These are phyloP conservation scores for Tinamus major DNA, from an alignment of 2,797 vertebrate genomes.

Conservation along the genomic window DNA sequence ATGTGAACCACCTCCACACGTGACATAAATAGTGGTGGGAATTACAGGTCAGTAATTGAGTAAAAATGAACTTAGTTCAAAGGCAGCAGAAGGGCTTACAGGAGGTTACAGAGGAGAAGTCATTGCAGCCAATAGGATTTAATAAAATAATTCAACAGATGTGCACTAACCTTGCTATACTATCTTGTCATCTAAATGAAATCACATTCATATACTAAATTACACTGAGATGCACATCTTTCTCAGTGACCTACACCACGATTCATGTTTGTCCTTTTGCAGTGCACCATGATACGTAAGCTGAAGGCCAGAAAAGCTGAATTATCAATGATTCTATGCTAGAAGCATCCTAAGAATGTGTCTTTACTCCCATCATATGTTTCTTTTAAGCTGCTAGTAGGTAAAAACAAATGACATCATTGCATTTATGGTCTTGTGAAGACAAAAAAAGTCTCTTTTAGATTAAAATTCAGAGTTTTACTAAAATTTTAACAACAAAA, in stretches of 20 bases:
- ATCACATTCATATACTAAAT: neutral
- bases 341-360: neutral
- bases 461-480: constrained; percentile 57
- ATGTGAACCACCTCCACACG: neutral
- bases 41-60: neutral
- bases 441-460: constrained; percentile 42
- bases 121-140: neutral
- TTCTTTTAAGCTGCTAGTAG: constrained; percentile 45
- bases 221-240: neutral
- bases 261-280: neutral
- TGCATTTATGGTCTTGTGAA: constrained; percentile 34
- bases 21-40: neutral
- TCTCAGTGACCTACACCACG: neutral
- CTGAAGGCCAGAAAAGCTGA: neutral
- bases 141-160: constrained; percentile 4
- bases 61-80: neutral
- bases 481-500: constrained; percentile 42
- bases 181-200: neutral
- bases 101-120: neutral
- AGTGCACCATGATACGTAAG: neutral
- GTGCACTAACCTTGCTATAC: constrained; percentile 17
- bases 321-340: neutral
- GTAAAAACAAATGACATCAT: constrained; percentile 59
- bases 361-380: constrained; percentile 51
- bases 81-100: neutral